Percentiles rank a stretch among this genome's conserved stretches.
phyloP scores from a whole-genome alignment of 2,797 vertebrate species.

The Scyliorhinus canicula region DNA sequence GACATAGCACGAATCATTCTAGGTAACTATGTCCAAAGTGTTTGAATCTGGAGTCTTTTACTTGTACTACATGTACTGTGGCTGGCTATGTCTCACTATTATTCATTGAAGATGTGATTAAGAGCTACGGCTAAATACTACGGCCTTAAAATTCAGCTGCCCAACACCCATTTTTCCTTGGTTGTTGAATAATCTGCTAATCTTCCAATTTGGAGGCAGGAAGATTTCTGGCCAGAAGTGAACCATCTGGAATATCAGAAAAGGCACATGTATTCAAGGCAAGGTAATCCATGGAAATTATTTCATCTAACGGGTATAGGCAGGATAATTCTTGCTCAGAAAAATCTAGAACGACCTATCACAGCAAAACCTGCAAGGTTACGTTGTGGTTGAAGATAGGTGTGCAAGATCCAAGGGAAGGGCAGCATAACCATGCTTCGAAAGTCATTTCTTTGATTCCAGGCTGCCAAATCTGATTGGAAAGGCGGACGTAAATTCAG shows the following conservation, averaged over 20 bases:
- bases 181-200: not conserved
- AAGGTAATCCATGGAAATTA: not conserved
- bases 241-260: not conserved
- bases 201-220: not conserved
- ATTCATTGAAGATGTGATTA: not conserved
- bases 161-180: not conserved
- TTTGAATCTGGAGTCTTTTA: not conserved
- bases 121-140: not conserved
- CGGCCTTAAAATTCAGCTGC: not conserved
- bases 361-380: not conserved
- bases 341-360: not conserved
- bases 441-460: not conserved
- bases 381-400: not conserved
- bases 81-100: not conserved
- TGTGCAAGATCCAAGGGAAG: not conserved
- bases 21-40: not conserved
- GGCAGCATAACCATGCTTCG: not conserved
- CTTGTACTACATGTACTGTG: not conserved
- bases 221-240: not conserved
- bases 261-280: not conserved
- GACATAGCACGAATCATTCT: not conserved
- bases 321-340: not conserved
- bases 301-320: not conserved
- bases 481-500: not conserved
- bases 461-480: not conserved